Evolutionary conservation across 2,113 vertebrate genomes (phyloP).

Genomic region (Oxyruncus cristatus): DNA sequence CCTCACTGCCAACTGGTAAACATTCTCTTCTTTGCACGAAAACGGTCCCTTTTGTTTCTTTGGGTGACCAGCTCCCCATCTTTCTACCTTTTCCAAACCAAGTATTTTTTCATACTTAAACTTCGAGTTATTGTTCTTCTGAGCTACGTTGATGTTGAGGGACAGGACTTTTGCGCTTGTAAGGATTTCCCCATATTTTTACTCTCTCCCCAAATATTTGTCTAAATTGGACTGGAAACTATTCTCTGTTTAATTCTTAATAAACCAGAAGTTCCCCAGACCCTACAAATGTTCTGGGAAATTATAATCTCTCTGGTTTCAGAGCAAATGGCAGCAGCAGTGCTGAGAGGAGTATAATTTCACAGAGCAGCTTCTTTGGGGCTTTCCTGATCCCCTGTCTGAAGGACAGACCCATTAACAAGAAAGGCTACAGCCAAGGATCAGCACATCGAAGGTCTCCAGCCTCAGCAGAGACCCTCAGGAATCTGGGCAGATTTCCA

Average conservation of each 20-base stretch:
- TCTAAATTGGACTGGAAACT: neutral
- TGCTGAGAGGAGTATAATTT: neutral
- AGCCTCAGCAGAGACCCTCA: conserved; percentile 41
- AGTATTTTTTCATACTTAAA: neutral
- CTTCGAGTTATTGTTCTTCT: neutral
- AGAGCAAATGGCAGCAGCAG: neutral
- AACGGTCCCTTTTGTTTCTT: neutral
- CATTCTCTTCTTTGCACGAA: neutral
- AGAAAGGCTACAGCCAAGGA: conserved; percentile 9
- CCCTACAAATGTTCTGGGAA: neutral
- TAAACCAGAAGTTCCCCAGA: neutral
- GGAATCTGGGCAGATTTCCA: conserved; percentile 49
- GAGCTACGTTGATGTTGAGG: neutral
- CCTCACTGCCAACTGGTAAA: neutral
- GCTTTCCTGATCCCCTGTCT: neutral
- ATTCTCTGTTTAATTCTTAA: neutral
- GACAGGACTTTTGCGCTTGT: neutral
- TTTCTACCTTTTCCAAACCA: neutral
- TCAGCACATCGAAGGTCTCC: conserved; percentile 11
- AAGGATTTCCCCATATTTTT: neutral
- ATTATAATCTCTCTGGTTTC: neutral
- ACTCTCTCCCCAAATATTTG: neutral
- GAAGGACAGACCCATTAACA: conserved; percentile 2
- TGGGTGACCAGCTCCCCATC: neutral
- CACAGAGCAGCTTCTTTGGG: neutral